phyloP scores from a whole-genome alignment of 2,113 vertebrate genomes.

The Talpa occidentalis region DNA sequence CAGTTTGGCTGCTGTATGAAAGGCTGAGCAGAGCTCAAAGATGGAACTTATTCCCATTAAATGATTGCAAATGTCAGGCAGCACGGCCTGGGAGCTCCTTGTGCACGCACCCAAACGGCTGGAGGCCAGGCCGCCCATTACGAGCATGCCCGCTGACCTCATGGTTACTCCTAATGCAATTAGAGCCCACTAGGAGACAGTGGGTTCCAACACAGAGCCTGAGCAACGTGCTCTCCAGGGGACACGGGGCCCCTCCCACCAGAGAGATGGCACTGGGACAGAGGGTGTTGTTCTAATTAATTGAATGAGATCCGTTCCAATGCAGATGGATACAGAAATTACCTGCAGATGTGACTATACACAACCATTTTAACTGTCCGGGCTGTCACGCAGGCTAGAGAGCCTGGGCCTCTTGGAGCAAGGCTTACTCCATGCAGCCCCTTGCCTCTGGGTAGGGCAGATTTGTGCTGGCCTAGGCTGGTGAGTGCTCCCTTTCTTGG shows the following conservation, averaged over 20 bases:
- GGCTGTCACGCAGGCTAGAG: constrained; percentile 54
- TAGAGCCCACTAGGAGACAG: constrained; percentile 24
- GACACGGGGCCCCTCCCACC: neutral
- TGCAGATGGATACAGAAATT: constrained; percentile 76
- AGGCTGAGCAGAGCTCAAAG: constrained; percentile 73
- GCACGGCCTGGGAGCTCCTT: constrained; percentile 66
- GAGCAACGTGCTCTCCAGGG: neutral
- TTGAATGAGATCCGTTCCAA: constrained; percentile 54
- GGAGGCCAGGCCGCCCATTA: constrained; percentile 40
- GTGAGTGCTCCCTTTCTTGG: neutral
- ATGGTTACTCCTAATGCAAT: constrained; percentile 58
- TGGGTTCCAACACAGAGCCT: constrained; percentile 37
- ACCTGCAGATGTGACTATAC: constrained; percentile 80
- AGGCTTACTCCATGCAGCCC: neutral
- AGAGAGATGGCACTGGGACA: constrained; percentile 63
- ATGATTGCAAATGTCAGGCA: constrained; percentile 79
- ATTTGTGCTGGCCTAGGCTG: neutral
- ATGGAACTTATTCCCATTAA: constrained; percentile 80
- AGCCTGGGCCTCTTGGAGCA: constrained; percentile 74
- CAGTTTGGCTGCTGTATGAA: constrained; percentile 77
- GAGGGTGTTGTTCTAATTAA: constrained; percentile 62
- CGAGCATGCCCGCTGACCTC: constrained; percentile 68
- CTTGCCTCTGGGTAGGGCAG: neutral
- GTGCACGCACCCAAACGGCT: constrained; percentile 58
- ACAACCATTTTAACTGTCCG: constrained; percentile 18